Evolutionary conservation across 2,113 vertebrate species (phyloP), one percentile per base, ranked within the genome.

Genomic region (Syngnathus floridae): DNA sequence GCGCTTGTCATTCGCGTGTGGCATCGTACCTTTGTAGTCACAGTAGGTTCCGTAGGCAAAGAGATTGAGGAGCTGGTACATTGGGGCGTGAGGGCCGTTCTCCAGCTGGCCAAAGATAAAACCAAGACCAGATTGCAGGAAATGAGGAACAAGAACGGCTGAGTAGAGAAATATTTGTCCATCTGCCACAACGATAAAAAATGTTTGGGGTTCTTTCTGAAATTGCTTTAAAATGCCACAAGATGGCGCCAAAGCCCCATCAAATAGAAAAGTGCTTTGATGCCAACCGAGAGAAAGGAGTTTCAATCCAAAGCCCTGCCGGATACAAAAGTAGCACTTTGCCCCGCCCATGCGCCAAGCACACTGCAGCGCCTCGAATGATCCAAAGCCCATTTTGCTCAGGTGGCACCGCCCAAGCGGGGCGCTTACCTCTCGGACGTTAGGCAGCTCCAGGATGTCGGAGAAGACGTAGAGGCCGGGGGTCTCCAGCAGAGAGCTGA

Each of bases 31-130:
- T 92, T 95, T 90, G 82, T 97, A 98, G 86, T 98, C 95, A 48
- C 94, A 90, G 68, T 97, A 98, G 52, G 95, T 98, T 86, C 95
- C 95, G 57, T 97, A 97, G 65, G 95, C 95, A 76, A 97, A 98
- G 87, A 98, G 92, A 62, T 95, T 95, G 78, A 97, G 94, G 70
- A 98, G 92, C 73, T 94, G 95, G 82, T 93, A 96, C 4, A 95
- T 90, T 10, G 95, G 91, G 35, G 95, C 94, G 69, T 97, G 95
- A 74, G 96, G 95, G 67, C 92, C 91, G 21, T 93, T 93, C 72
- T 95, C 95, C 91, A 98, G 86, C 95, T 97, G 88, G 55, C 58
- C 41, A 78, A 37, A 67, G 43, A 38, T 7, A 40, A 54, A 64
- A 55, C 31, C 9, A 58, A 69, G 37, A 66, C 36, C 68, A 71